Evolutionary conservation across 2,113 vertebrate species (phyloP).

Genomic region (Tursiops truncatus): DNA sequence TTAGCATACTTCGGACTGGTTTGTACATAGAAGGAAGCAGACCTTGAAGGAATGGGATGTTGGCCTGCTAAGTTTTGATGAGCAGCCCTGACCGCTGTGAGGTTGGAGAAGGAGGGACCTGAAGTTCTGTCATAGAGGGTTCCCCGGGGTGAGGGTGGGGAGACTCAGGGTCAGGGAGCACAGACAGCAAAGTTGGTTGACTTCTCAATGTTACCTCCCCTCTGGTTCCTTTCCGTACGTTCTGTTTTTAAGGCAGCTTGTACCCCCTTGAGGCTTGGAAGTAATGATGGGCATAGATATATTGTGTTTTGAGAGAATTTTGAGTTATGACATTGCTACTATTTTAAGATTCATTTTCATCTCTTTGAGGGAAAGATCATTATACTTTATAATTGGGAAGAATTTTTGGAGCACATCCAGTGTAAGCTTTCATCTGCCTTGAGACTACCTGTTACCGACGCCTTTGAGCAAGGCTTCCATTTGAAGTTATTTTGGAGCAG

Average conservation of each 20-base stretch:
- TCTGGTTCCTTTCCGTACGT: not conserved
- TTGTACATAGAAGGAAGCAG: not conserved
- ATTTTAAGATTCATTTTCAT: not conserved
- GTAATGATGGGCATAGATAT: not conserved
- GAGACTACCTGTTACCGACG: not conserved
- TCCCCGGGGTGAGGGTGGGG: not conserved
- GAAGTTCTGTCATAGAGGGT: not conserved
- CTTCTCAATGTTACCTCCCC: not conserved
- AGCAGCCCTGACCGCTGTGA: not conserved
- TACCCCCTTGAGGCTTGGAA: not conserved
- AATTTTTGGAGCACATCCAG: not conserved
- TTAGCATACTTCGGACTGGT: too few species aligned
- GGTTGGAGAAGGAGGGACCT: not conserved
- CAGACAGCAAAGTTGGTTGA: not conserved
- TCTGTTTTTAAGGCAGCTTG: not conserved
- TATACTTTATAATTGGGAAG: not conserved
- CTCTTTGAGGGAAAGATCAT: not conserved
- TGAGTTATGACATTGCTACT: not conserved
- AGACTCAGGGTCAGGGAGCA: not conserved
- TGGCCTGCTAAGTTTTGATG: not conserved
- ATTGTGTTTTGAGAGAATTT: not conserved
- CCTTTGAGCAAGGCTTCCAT: not conserved
- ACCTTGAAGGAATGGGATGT: not conserved
- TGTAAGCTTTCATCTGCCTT: not conserved
- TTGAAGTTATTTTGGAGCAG: not conserved